Evolutionary conservation across 2,113 vertebrate species (phyloP).

Genomic region (Corapipo altera): DNA sequence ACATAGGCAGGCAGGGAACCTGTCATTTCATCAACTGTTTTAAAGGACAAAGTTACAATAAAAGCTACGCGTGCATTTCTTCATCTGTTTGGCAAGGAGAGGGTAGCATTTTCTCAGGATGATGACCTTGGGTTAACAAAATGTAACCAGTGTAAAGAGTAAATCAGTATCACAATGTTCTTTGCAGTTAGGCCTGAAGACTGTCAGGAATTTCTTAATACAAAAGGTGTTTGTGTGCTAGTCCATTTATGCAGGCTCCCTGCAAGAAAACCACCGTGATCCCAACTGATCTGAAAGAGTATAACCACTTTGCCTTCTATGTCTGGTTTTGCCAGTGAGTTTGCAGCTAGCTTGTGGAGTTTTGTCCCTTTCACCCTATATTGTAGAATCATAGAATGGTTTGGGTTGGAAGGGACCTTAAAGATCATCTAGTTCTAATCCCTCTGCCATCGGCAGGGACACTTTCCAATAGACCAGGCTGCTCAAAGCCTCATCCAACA

Average conservation of each 20-base stretch:
- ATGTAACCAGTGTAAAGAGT: conserved; percentile 6
- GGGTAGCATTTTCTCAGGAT: conserved; percentile 22
- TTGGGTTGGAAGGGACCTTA: not conserved
- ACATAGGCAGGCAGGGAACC: not conserved
- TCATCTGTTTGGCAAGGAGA: conserved; percentile 18
- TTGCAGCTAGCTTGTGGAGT: not conserved
- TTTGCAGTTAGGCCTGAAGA: conserved; percentile 17
- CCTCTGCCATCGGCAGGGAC: not conserved
- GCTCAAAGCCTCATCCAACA: not conserved
- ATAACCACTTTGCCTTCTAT: not conserved
- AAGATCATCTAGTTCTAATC: not conserved
- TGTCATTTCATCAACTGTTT: not conserved
- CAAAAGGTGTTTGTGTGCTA: conserved; percentile 10
- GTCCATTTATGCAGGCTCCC: not conserved
- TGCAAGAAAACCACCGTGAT: not conserved
- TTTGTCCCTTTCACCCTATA: not conserved
- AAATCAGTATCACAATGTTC: conserved; percentile 12
- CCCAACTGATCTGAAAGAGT: not conserved
- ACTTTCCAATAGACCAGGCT: not conserved
- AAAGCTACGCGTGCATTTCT: not conserved
- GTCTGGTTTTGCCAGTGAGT: fast-evolving
- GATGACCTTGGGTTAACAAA: conserved; percentile 38
- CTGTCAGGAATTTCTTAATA: not conserved
- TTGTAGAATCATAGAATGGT: not conserved
- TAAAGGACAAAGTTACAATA: conserved; percentile 22